These are phyloP conservation scores for Chiloscyllium punctatum DNA, from an alignment of 2,797 vertebrate species.

Conservation along the genomic window DNA sequence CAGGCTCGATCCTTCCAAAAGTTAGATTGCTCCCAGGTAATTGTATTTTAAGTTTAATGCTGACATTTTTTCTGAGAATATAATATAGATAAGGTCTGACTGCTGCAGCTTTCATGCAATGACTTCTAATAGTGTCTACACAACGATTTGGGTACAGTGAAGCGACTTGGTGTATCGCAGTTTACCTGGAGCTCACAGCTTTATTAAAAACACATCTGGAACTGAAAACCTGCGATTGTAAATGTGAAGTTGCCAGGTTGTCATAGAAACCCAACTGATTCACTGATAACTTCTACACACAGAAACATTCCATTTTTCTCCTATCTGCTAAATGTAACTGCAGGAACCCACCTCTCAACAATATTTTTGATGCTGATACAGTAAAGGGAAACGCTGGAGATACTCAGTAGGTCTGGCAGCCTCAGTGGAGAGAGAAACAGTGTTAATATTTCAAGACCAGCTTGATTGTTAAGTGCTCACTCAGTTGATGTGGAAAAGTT, in stretches of 20 bases:
- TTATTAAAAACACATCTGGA: not conserved
- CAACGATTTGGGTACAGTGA: not conserved
- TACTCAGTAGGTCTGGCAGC: too few relatives aligned
- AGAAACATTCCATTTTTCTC: not conserved
- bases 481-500: too few relatives aligned
- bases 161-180: not conserved
- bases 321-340: not conserved
- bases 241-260: not conserved
- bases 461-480: not conserved
- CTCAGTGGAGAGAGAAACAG: too few relatives aligned
- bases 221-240: not conserved
- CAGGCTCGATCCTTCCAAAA: not conserved
- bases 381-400: too few relatives aligned
- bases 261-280: not conserved
- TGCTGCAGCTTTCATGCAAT: not conserved
- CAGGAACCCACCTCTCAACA: not conserved
- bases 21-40: not conserved
- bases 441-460: not conserved
- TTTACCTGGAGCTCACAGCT: not conserved
- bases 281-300: not conserved
- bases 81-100: not conserved
- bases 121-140: not conserved
- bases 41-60: not conserved
- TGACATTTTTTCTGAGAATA: not conserved
- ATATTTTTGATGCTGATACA: too few relatives aligned